phyloP scores from a whole-genome alignment of 2,113 vertebrate species.

The Illadopsis cleaveri region DNA sequence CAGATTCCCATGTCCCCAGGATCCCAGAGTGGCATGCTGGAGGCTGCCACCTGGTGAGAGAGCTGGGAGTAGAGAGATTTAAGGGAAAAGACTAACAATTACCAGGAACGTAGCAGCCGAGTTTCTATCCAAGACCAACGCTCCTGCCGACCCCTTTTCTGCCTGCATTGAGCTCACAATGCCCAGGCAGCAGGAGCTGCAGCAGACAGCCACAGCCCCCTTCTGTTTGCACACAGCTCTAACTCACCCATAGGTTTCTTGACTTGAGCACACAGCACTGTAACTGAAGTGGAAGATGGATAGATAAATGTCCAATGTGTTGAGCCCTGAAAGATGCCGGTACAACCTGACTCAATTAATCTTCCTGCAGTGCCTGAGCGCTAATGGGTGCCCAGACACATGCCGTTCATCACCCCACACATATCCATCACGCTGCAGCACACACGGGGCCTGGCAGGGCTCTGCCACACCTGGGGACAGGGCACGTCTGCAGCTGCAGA shows the following conservation, averaged over 20 bases:
- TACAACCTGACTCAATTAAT: slow-evolving; percentile 52
- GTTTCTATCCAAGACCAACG: accelerated
- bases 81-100: background rate
- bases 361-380: slow-evolving; percentile 36
- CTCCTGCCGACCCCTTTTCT: background rate
- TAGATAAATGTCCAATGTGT: slow-evolving; percentile 17
- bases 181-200: background rate
- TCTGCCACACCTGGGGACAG: background rate
- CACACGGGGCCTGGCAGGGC: background rate
- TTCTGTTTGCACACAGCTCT: background rate
- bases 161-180: accelerated
- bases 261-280: background rate
- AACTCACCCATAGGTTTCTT: background rate
- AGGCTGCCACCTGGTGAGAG: slow-evolving; percentile 28
- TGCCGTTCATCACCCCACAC: slow-evolving; percentile 61
- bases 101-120: accelerated
- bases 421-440: slow-evolving; percentile 59
- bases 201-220: background rate
- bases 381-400: slow-evolving; percentile 9
- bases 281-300: slow-evolving; percentile 20
- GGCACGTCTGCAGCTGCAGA: background rate
- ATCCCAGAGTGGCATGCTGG: background rate
- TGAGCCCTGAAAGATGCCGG: slow-evolving; percentile 47
- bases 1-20: background rate
- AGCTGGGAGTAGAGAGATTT: background rate